These are phyloP conservation scores for Drosophila nr. fundita DNA, from an alignment of 2,888 invertebrate species.

Conservation along the genomic window DNA sequence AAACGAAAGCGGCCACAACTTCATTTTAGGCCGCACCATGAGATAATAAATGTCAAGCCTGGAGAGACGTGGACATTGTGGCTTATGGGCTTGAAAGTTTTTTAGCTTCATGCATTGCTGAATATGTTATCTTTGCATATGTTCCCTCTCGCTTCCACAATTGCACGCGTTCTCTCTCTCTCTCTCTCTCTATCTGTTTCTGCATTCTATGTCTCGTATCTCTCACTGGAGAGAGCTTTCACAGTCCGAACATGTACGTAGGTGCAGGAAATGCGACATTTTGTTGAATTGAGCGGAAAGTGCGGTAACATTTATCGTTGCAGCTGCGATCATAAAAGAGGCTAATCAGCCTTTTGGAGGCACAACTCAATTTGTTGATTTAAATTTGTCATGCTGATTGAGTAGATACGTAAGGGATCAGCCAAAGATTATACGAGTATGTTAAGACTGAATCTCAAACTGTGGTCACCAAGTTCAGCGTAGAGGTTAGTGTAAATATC, in stretches of 20 bases:
- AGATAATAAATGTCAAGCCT: constrained; percentile 79
- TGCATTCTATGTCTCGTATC: neutral
- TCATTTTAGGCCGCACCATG: constrained; percentile 61
- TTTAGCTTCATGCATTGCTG: constrained; percentile 71
- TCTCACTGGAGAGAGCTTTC: neutral
- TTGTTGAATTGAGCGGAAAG: constrained; percentile 60
- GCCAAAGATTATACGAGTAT: neutral
- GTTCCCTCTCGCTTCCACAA: constrained; percentile 21
- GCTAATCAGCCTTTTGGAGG: neutral
- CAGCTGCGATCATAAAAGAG: constrained; percentile 32
- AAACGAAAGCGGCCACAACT: constrained; percentile 56
- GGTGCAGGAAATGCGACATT: constrained; percentile 58
- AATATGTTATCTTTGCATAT: constrained; percentile 70
- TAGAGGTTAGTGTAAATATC: neutral
- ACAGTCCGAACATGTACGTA: constrained; percentile 41
- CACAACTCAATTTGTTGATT: constrained; percentile 19
- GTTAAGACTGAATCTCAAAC: neutral
- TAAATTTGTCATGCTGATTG: constrained; percentile 1
- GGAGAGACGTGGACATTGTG: constrained; percentile 78
- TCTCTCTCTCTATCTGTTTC: neutral
- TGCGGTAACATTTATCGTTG: constrained; percentile 49
- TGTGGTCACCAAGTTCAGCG: neutral
- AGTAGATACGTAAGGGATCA: neutral
- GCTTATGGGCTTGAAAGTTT: constrained; percentile 76
- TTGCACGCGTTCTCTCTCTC: neutral